Base-by-base conservation (phyloP, 2,888 invertebrate species). In the Coremacera marginata region DNA sequence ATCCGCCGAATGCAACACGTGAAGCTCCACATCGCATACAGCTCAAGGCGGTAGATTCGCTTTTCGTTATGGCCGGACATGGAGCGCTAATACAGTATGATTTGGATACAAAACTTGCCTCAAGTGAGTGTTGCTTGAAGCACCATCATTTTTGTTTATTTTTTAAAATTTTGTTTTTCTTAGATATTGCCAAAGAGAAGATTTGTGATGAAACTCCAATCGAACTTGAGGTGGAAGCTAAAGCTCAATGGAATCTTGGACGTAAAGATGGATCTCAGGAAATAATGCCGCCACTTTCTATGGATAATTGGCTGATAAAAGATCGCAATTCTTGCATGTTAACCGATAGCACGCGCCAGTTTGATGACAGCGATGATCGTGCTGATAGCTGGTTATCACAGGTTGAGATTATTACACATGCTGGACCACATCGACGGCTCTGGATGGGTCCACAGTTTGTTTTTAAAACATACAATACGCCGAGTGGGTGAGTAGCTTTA, bases 371-470 rank as follows among this genome's bases (percentile, higher is more conserved):
- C 57, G 88, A 87, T 84, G 92, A 92, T 83, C 91, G 92, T 76
- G 94, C 95, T 86, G 97, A 97, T 88, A 93, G 95, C 78, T 98
- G 98, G 98, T 90, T 98, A 82, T 95, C 97, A 75, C 97, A 98
- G 91, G 98, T 99, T 75, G 99, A 99, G 91, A 98, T 98, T 79
- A 94, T 96, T 82, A 98, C 98, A 5, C 98, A 99, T 90, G 95
- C 96, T 5, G 98, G 98, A 22, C 99, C 99, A 9, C 98, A 98
- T 89, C 93, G 96, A 65, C 92, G 97, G 27, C 92, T 99, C 31
- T 99, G 99, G 99, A 98, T 99, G 98, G 99, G 99, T 11, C 99
- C 99, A n/a, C 99, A 99, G 91, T 99, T 99, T 89, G 94, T 96
- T 37, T 99, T 99, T 90, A 98, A 98, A 90, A 96, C 96, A 11